Evolutionary conservation across 2,113 vertebrate genomes (phyloP).

Genomic region (Corydoras sp.): DNA sequence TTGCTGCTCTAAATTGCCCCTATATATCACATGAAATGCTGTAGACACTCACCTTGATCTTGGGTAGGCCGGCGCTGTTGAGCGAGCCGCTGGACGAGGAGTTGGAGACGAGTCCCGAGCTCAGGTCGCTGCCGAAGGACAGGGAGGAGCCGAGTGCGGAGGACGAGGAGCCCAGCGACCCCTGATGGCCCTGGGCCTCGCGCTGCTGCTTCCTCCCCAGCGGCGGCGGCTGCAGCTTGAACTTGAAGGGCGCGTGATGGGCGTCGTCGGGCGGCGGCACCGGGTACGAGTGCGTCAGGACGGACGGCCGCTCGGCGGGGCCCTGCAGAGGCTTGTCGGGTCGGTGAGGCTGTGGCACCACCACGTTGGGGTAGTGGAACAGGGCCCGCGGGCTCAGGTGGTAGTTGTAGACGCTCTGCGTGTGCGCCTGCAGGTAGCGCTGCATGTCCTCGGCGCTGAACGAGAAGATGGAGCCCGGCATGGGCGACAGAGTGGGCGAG

Average conservation of each 20-base stretch:
- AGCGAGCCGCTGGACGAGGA: conserved; percentile 68
- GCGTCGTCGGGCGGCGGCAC: conserved; percentile 60
- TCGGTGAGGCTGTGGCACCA: conserved; percentile 81
- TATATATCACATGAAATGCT: too few relatives aligned
- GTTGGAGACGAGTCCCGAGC: conserved; percentile 64
- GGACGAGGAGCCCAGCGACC: conserved; percentile 62
- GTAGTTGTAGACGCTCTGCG: conserved; percentile 88
- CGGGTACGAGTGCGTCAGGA: conserved; percentile 53
- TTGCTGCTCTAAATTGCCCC: too few relatives aligned
- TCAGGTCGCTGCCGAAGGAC: conserved; percentile 68
- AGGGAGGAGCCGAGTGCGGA: conserved; percentile 67
- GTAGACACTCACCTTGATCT: conserved; percentile 71
- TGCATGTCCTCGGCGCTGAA: conserved; percentile 92
- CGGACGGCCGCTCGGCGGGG: conserved; percentile 48
- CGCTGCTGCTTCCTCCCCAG: conserved; percentile 76
- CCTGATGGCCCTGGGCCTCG: conserved; percentile 58
- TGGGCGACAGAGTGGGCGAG: conserved; percentile 83
- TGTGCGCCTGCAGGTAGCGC: conserved; percentile 87
- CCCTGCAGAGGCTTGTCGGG: conserved; percentile 55
- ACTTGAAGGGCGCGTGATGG: conserved; percentile 77
- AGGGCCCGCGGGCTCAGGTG: conserved; percentile 87
- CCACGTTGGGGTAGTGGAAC: conserved; percentile 82
- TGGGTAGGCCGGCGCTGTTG: conserved; percentile 71
- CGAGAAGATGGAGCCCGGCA: conserved; percentile 84
- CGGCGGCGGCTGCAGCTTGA: conserved; percentile 85